phyloP scores from a whole-genome alignment of 2,797 vertebrate species.

The Xenentodon cancila region DNA sequence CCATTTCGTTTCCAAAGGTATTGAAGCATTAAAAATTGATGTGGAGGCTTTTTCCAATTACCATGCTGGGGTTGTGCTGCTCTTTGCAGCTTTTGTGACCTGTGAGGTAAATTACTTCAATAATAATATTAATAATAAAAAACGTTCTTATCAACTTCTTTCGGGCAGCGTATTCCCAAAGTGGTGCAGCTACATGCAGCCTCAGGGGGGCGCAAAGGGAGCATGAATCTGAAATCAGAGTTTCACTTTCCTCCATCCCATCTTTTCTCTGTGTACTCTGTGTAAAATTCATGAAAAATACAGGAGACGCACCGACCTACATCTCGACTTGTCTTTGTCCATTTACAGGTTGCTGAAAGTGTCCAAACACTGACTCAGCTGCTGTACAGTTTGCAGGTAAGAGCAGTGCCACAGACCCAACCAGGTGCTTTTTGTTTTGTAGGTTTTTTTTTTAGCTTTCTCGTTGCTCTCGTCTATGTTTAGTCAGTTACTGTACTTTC shows the following conservation, averaged over 20 bases:
- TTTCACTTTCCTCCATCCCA: neutral
- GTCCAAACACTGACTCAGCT: conserved; percentile 93
- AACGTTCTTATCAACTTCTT: conserved; percentile 13
- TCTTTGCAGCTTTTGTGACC: conserved; percentile 48
- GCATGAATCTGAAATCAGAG: conserved; percentile 12
- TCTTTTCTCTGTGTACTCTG: neutral
- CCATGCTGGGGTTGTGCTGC: conserved; percentile 45
- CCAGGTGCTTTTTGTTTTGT: neutral
- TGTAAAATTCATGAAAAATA: neutral
- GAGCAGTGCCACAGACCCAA: neutral
- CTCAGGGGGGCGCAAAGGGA: conserved; percentile 54
- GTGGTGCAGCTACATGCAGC: neutral
- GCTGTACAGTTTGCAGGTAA: conserved; percentile 96
- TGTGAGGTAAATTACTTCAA: conserved; percentile 59
- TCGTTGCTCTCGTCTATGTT: conserved; percentile 8
- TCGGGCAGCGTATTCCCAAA: conserved; percentile 3
- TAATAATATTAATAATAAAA: conserved; percentile 20
- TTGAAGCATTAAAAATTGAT: conserved; percentile 74
- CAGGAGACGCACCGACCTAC: neutral
- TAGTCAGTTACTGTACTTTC: conserved; percentile 20
- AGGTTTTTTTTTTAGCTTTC: conserved; percentile 2
- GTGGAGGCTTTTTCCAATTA: conserved; percentile 61
- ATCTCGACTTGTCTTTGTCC: conserved; percentile 29
- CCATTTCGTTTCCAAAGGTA: conserved; percentile 60
- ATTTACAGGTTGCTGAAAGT: conserved; percentile 87